phyloP scores from a whole-genome alignment of 2,113 vertebrate species.

The Poeciliopsis retropinna region DNA sequence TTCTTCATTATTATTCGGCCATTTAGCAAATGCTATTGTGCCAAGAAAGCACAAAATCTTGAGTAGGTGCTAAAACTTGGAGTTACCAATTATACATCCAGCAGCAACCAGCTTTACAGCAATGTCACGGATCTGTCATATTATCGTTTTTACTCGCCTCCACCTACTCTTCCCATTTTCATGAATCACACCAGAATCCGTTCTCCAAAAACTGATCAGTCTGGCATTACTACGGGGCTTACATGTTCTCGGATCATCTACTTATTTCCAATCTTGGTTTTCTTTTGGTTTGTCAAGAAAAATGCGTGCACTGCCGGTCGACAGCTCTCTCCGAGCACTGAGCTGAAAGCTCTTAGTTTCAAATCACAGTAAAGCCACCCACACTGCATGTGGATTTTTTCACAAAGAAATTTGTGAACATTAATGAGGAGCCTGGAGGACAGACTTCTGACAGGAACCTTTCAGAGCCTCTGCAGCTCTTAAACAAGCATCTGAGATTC shows the following conservation, averaged over 20 bases:
- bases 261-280: not conserved
- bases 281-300: slow-evolving; percentile 13
- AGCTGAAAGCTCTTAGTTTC: slow-evolving; percentile 27
- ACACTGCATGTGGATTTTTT: slow-evolving; percentile 28
- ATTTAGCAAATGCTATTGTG: not conserved
- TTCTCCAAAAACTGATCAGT: slow-evolving; percentile 18
- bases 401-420: slow-evolving; percentile 25
- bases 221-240: not conserved
- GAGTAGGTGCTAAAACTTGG: not conserved
- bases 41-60: not conserved
- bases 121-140: slow-evolving; percentile 24
- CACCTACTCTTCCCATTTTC: slow-evolving; percentile 16
- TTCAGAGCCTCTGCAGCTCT: slow-evolving; percentile 17
- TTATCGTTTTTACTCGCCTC: not conserved
- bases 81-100: not conserved
- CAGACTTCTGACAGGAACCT: slow-evolving; percentile 17
- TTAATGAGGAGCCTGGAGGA: slow-evolving; percentile 36
- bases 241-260: slow-evolving; percentile 18
- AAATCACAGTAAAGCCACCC: slow-evolving; percentile 25
- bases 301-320: slow-evolving; percentile 11
- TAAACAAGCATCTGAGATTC: slow-evolving; percentile 12
- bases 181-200: not conserved
- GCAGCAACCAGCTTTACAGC: not conserved
- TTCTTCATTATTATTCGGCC: not conserved
- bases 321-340: slow-evolving; percentile 1